These are phyloP conservation scores for Macroramphosus scolopax DNA, from an alignment of 2,797 vertebrate genomes.

Conservation along the genomic window DNA sequence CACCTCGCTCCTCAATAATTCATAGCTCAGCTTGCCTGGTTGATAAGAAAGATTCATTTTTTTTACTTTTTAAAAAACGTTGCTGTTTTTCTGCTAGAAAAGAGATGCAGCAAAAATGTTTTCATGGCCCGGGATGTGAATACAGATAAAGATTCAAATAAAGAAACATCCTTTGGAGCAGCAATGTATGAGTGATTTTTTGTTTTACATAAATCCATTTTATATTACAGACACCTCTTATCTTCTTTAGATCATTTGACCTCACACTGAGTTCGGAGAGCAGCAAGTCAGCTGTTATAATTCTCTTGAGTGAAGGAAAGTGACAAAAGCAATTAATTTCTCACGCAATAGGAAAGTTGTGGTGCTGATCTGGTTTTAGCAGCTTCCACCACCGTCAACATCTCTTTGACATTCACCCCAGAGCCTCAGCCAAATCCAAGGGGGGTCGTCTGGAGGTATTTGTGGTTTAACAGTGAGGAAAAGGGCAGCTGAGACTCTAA, in stretches of 20 bases:
- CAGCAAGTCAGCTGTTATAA: too few relatives aligned
- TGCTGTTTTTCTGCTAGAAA: slow-evolving; percentile 25
- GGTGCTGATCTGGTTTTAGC: slow-evolving; percentile 51
- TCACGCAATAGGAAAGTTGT: slow-evolving; percentile 14
- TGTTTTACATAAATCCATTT: background rate
- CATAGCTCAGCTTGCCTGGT: slow-evolving; percentile 44
- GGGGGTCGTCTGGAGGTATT: slow-evolving; percentile 39
- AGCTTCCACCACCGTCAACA: slow-evolving; percentile 45
- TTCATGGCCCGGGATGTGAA: slow-evolving; percentile 41
- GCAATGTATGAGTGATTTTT: slow-evolving; percentile 9
- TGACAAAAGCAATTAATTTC: slow-evolving; percentile 40
- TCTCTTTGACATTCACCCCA: slow-evolving; percentile 48
- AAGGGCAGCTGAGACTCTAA: slow-evolving; percentile 31
- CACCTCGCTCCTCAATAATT: slow-evolving; percentile 21
- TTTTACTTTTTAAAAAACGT: slow-evolving; percentile 60
- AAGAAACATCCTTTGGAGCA: slow-evolving; percentile 53
- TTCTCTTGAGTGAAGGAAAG: slow-evolving; percentile 20
- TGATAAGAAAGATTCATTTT: slow-evolving; percentile 19
- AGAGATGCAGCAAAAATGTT: slow-evolving; percentile 33
- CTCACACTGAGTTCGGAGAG: background rate
- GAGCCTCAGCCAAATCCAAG: slow-evolving; percentile 23
- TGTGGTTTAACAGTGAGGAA: slow-evolving; percentile 29
- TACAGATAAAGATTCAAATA: slow-evolving; percentile 49
- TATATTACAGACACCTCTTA: slow-evolving; percentile 6
- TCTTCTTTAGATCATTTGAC: slow-evolving; percentile 14